Percentiles rank a stretch among this genome's conserved stretches.
Evolutionary conservation across 2,797 vertebrate genomes (phyloP).

Genomic region (Intellagama lesueurii): DNA sequence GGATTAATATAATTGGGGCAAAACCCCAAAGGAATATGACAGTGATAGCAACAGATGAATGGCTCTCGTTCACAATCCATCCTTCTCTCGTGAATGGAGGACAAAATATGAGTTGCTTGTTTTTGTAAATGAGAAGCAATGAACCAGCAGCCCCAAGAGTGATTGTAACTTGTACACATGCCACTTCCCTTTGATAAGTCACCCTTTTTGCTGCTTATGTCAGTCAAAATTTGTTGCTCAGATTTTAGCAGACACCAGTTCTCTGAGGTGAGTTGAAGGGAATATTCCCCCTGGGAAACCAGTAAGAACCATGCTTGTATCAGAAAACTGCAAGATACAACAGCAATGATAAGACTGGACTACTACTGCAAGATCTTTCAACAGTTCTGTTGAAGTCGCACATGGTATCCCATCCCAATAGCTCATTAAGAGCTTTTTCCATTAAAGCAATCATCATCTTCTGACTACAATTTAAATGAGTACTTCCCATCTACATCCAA

Average conservation of each 20-base stretch:
- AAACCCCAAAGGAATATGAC: background rate
- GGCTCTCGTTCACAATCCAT: background rate
- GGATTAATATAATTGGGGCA: no score
- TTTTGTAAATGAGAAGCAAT: conserved; percentile 22
- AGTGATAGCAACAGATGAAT: background rate
- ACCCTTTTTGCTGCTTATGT: conserved; percentile 5
- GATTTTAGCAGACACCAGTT: conserved; percentile 29
- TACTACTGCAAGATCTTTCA: conserved; percentile 53
- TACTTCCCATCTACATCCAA: conserved; percentile 52
- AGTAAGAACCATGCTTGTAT: conserved; percentile 38
- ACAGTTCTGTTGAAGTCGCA: conserved; percentile 49
- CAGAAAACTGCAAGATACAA: conserved; percentile 42
- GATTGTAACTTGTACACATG: fast-evolving
- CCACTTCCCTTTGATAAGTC: background rate
- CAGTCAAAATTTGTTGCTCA: background rate
- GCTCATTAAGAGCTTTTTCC: conserved; percentile 64
- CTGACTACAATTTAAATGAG: conserved; percentile 64
- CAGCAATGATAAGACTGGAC: conserved; percentile 38
- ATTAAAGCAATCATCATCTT: conserved; percentile 64
- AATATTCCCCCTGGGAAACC: conserved; percentile 29
- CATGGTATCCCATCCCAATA: conserved; percentile 35
- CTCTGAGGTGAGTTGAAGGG: conserved; percentile 31
- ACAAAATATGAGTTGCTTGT: background rate
- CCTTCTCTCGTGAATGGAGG: background rate
- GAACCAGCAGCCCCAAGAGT: background rate